Conservation (phyloP, 2,113 vertebrate species). For the Myrmecobius fasciatus region DNA sequence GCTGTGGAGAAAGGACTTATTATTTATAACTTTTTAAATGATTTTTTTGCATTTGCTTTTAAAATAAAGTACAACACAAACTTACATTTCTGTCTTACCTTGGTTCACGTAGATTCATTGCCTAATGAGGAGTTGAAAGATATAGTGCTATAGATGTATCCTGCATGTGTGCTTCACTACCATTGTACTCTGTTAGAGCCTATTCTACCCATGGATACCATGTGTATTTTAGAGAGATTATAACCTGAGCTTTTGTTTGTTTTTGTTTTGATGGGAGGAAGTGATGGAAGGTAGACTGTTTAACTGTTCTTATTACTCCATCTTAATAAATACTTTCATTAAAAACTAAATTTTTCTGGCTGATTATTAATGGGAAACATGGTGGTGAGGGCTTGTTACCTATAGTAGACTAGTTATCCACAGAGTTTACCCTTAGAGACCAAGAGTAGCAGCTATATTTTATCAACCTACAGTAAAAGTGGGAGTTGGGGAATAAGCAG, state of each 20-base stretch:
- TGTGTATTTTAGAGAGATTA: not conserved
- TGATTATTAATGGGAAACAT: not conserved
- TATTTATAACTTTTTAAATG: not conserved
- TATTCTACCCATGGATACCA: not conserved
- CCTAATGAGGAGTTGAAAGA: not conserved
- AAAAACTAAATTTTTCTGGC: not conserved
- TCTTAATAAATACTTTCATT: not conserved
- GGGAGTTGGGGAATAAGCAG: not conserved
- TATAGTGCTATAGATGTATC: not conserved
- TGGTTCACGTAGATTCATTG: too few relatives aligned
- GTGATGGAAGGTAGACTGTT: not conserved
- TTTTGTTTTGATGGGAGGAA: not conserved
- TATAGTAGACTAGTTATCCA: not conserved
- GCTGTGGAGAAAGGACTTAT: not conserved
- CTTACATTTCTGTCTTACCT: too few relatives aligned
- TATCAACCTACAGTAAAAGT: not conserved
- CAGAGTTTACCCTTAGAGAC: not conserved
- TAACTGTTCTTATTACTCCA: not conserved
- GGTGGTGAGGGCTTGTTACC: not conserved
- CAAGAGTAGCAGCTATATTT: not conserved
- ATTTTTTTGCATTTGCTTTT: too few relatives aligned
- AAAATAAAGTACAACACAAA: too few relatives aligned
- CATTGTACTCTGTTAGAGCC: not conserved
- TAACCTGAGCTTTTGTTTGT: not conserved
- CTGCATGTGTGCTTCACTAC: not conserved